Percentiles rank a stretch among this genome's conserved stretches.
These are phyloP conservation scores for Laothoe populi DNA, from an alignment of 2,888 invertebrate species.

Conservation along the genomic window DNA sequence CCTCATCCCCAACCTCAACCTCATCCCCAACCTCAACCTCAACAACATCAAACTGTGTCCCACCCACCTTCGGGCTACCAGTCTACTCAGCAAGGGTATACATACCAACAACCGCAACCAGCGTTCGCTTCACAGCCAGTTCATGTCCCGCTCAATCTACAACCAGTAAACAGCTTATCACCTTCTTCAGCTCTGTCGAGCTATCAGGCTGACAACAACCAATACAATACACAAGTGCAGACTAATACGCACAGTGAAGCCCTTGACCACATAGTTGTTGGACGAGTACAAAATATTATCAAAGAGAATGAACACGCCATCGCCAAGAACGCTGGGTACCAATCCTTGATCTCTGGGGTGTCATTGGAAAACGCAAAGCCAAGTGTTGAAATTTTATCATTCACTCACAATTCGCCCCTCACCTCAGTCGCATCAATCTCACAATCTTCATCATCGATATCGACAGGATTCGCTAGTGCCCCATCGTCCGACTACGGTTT, in stretches of 20 bases:
- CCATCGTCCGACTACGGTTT: slow-evolving; percentile 56
- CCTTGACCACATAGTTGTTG: slow-evolving; percentile 67
- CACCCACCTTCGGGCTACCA: slow-evolving; percentile 39
- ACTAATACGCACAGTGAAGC: slow-evolving; percentile 57
- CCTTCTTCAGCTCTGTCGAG: slow-evolving; percentile 56
- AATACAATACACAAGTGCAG: slow-evolving; percentile 59
- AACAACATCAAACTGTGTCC: slow-evolving; percentile 37
- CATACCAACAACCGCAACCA: slow-evolving; percentile 42
- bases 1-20: slow-evolving; percentile 36
- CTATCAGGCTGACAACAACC: slow-evolving; percentile 72
- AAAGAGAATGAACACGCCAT: slow-evolving; percentile 71
- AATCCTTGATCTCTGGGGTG: slow-evolving; percentile 73
- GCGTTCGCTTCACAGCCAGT: slow-evolving; percentile 35
- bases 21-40: slow-evolving; percentile 36
- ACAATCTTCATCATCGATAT: slow-evolving; percentile 48
- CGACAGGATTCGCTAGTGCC: slow-evolving; percentile 33
- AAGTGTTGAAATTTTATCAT: slow-evolving; percentile 75
- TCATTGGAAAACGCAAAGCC: slow-evolving; percentile 71
- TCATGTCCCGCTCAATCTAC: slow-evolving; percentile 52
- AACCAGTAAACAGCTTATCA: slow-evolving; percentile 42
- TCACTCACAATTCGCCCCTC: slow-evolving; percentile 67
- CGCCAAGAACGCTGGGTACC: slow-evolving; percentile 70
- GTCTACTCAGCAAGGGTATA: slow-evolving; percentile 41
- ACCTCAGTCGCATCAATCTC: slow-evolving; percentile 44
- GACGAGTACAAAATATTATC: slow-evolving; percentile 68